These are phyloP conservation scores for Caenorhabditis sulstoni DNA, from an alignment of 2,888 invertebrate genomes.

Conservation along the genomic window DNA sequence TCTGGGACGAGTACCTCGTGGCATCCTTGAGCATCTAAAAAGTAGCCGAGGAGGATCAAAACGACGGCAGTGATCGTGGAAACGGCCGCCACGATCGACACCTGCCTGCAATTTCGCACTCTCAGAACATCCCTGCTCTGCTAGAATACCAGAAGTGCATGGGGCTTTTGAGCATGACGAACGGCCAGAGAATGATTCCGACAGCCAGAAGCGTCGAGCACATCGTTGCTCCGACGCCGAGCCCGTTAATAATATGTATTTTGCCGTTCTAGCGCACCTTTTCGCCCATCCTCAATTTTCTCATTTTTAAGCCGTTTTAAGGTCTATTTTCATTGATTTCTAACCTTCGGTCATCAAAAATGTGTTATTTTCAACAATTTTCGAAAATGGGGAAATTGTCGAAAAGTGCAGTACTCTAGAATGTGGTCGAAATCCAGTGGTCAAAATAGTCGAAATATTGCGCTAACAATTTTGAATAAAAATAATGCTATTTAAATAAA, in stretches of 20 bases:
- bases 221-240: constrained; percentile 43
- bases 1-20: constrained; percentile 29
- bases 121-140: no score
- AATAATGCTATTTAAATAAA: no score
- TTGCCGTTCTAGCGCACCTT: no score
- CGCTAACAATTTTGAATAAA: neutral
- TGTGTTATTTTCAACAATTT: no score
- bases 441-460: no score
- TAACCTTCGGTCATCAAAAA: neutral
- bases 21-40: constrained; percentile 47
- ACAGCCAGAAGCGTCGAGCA: constrained; percentile 54
- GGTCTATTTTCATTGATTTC: constrained; percentile 47
- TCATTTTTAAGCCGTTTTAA: constrained; percentile 43
- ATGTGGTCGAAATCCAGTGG: no score
- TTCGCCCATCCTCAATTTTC: no score
- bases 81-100: constrained; percentile 62
- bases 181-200: constrained; percentile 62
- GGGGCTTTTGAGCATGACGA: constrained; percentile 63
- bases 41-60: constrained; percentile 58
- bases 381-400: no score
- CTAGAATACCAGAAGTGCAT: constrained; percentile 68
- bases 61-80: constrained; percentile 61
- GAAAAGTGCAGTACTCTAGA: no score
- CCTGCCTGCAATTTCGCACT: constrained; percentile 54
- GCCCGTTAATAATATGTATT: constrained; percentile 52